These are phyloP conservation scores for Arctia plantaginis DNA, from an alignment of 2,888 invertebrate genomes.

Conservation along the genomic window DNA sequence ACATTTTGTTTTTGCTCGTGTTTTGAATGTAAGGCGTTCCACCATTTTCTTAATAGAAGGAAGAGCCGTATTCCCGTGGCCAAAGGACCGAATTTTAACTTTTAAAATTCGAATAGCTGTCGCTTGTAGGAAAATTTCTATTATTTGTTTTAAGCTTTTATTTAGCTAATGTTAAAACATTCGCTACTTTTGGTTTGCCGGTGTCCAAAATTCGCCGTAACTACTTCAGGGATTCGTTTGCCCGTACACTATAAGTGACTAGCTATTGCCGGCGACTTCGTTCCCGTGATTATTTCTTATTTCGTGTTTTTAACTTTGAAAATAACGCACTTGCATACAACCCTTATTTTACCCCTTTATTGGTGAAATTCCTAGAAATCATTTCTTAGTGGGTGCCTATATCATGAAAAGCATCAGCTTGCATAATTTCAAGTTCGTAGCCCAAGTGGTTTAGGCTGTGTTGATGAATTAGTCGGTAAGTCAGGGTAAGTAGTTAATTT, in stretches of 20 bases:
- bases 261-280: too few species aligned
- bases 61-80: background rate
- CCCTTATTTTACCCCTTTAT: too few species aligned
- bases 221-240: too few species aligned
- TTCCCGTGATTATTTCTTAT: too few species aligned
- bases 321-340: too few species aligned
- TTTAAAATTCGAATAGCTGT: background rate
- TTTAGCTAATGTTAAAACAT: background rate
- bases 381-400: background rate
- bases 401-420: background rate
- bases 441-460: too few species aligned
- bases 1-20: constrained; percentile 4
- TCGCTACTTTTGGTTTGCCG: background rate
- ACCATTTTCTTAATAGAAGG: background rate
- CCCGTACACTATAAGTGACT: too few species aligned
- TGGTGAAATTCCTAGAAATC: background rate
- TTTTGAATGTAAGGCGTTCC: background rate
- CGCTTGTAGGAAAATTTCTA: background rate
- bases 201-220: too few species aligned
- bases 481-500: too few species aligned
- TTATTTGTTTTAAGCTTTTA: background rate
- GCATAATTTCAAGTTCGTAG: background rate
- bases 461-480: too few species aligned
- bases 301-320: too few species aligned
- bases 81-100: background rate